Evolutionary conservation across 64 coral and sea anemone genomes (phyloP).

Genomic region (Montipora cactus): DNA sequence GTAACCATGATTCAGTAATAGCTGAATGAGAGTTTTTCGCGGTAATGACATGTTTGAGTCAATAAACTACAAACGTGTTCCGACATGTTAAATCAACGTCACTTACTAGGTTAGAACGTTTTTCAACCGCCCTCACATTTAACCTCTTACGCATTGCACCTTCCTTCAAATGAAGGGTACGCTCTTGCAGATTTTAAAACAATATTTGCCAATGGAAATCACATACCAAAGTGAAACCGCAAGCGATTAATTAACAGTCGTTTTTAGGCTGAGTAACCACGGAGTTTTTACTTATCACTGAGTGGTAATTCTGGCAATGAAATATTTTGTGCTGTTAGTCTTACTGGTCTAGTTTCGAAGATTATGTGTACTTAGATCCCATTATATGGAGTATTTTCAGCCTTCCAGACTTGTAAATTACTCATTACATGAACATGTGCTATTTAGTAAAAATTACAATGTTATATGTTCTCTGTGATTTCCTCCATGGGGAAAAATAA

Average conservation of each 20-base stretch:
- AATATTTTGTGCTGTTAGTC: not conserved
- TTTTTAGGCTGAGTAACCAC: not conserved
- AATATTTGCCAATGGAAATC: not conserved
- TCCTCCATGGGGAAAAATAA: not conserved
- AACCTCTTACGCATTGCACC: not conserved
- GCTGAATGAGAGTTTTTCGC: not conserved
- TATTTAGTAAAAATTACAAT: too few relatives aligned
- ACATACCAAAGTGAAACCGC: too few relatives aligned
- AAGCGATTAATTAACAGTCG: not conserved
- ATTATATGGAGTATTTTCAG: not conserved
- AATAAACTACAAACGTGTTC: conserved; percentile 20
- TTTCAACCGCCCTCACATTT: not conserved
- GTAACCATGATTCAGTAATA: not conserved
- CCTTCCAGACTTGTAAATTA: not conserved
- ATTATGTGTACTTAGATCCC: not conserved
- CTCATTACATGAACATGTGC: not conserved
- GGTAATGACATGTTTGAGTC: conserved; percentile 37
- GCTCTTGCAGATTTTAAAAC: not conserved
- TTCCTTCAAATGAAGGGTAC: not conserved
- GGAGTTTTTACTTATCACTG: not conserved
- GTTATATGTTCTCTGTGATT: not conserved
- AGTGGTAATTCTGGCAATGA: not conserved
- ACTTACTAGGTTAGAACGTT: not conserved
- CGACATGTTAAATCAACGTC: conserved; percentile 11
- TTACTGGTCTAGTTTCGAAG: not conserved